These are phyloP conservation scores for Trinorchestia longiramus DNA, from an alignment of 1,140 invertebrate species.

Conservation along the genomic window DNA sequence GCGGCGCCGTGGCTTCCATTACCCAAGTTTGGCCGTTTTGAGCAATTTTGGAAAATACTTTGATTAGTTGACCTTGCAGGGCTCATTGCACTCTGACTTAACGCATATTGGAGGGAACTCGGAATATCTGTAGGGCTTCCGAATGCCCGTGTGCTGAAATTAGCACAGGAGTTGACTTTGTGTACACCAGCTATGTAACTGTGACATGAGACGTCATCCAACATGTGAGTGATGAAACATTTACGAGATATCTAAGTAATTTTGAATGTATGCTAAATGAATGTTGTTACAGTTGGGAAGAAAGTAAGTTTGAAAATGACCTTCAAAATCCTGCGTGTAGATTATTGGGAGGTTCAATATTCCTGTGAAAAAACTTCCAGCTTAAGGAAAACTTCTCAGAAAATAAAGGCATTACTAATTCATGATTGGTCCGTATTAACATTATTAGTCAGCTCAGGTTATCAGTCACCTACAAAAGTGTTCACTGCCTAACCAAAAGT, in stretches of 20 bases:
- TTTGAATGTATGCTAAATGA: not conserved
- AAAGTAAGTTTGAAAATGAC: not conserved
- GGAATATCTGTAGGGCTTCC: not conserved
- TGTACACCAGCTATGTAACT: no score
- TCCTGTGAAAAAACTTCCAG: no score
- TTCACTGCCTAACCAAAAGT: no score
- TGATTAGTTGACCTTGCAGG: constrained; percentile 48
- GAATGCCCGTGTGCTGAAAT: not conserved
- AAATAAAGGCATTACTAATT: no score
- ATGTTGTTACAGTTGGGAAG: not conserved
- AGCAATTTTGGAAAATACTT: constrained; percentile 49
- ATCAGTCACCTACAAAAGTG: no score
- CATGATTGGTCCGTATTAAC: no score
- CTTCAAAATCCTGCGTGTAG: not conserved
- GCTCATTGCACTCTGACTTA: constrained; percentile 43
- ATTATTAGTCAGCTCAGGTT: no score
- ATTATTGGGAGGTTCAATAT: not conserved
- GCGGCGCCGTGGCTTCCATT: constrained; percentile 12
- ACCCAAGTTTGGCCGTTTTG: constrained; percentile 32
- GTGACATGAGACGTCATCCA: not conserved
- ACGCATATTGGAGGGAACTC: constrained; percentile 23
- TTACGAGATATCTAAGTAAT: not conserved
- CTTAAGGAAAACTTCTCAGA: no score
- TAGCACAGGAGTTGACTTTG: not conserved
- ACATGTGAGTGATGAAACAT: not conserved